Conservation (phyloP, 2,797 vertebrate genomes). For the Dryobates pubescens region DNA sequence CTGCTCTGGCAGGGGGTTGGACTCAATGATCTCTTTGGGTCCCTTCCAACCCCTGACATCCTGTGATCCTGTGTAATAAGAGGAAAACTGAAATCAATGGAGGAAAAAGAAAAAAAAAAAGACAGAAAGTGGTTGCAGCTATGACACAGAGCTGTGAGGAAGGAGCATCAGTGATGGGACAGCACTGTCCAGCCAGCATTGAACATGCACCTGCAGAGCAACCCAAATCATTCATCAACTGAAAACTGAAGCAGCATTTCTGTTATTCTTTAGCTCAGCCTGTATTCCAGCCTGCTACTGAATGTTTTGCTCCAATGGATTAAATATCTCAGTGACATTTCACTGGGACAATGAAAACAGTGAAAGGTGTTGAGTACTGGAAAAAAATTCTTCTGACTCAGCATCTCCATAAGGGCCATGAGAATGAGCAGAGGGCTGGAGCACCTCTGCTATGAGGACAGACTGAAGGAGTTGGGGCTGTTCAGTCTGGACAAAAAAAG, state of each 20-base stretch:
- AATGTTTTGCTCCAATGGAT: background rate
- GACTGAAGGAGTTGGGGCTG: no score
- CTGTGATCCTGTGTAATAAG: background rate
- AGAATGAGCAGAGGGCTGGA: no score
- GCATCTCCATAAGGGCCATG: background rate
- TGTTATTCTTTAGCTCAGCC: background rate
- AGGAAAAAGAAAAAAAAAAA: background rate
- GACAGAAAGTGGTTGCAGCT: background rate
- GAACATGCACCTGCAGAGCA: background rate
- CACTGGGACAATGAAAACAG: background rate
- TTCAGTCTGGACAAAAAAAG: no score
- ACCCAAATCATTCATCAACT: background rate
- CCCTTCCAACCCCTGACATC: no score
- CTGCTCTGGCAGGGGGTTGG: no score
- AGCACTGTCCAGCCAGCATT: fast-evolving
- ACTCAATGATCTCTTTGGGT: no score
- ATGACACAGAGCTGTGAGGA: background rate
- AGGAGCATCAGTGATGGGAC: background rate
- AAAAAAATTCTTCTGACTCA: conserved; percentile 10
- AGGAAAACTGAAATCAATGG: background rate
- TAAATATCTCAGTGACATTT: background rate
- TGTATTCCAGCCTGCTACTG: background rate
- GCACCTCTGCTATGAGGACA: no score
- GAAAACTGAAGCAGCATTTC: background rate
- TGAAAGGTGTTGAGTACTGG: background rate